These are phyloP conservation scores for Drosophila pruinosa DNA, from an alignment of 1,140 invertebrate genomes.

Conservation along the genomic window DNA sequence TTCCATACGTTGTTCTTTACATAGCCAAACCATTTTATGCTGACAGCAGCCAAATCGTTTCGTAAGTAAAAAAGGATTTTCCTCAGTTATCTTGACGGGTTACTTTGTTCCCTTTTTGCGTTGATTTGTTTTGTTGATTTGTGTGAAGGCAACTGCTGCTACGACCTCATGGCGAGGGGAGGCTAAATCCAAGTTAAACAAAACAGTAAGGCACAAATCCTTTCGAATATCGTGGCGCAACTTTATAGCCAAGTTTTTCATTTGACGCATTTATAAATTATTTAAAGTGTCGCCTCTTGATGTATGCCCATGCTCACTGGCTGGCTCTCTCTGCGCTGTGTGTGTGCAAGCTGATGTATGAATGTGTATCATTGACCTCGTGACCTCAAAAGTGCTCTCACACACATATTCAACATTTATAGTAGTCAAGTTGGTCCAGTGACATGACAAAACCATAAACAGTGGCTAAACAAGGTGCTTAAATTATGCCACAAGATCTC, in stretches of 20 bases:
- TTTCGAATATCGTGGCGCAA: conserved; percentile 25
- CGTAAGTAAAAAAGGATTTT: conserved; percentile 6
- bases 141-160: conserved; percentile 30
- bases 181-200: conserved; percentile 22
- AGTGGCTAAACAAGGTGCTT: conserved; percentile 80
- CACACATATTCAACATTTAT: conserved; percentile 43
- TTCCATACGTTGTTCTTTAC: conserved; percentile 61
- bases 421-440: conserved; percentile 54
- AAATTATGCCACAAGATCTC: conserved; percentile 80
- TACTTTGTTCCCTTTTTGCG: too few species aligned
- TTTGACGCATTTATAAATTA: conserved; percentile 79
- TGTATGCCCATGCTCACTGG: conserved; percentile 24
- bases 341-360: conserved; percentile 21
- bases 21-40: conserved; percentile 56
- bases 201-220: conserved; percentile 43
- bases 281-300: conserved; percentile 68
- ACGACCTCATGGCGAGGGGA: background rate
- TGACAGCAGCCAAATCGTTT: conserved; percentile 66
- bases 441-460: conserved; percentile 77
- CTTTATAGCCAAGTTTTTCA: conserved; percentile 67
- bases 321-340: background rate
- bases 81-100: background rate
- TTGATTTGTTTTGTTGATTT: conserved; percentile 77
- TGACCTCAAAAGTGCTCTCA: conserved; percentile 66
- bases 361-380: conserved; percentile 70